Evolutionary conservation across 2,888 invertebrate genomes (phyloP), one percentile per base, ranked within the genome.

Genomic region (Axea sp.): DNA sequence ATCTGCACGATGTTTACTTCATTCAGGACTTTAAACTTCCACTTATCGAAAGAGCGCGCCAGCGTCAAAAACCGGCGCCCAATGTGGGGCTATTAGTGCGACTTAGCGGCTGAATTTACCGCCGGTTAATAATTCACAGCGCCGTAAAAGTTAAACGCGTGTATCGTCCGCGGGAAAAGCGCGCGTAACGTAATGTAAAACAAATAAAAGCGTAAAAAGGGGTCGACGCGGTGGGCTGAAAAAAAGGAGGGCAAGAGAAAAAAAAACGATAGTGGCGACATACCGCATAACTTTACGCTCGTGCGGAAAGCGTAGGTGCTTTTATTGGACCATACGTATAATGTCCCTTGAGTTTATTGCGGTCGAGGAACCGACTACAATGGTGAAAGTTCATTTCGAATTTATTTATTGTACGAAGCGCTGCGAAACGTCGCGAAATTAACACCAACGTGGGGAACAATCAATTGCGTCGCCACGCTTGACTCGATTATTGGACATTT

Each of bases 281-380:
- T 64, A 73, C 76, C 76, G 73, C 75, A 76, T 78, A 77, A 79
- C 75, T 77, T 77, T 75, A 76, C 77, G 69, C 77, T 73, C 74
- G 69, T 59, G 68, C 69, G 65, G 64, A 64, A 67, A 51, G 69
- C 74, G 77, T 77, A 74, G 76, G 72, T 73, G 77, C 75, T 78
- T 78, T 78, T 78, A 78, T 79, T 78, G 76, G 76, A 64, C 77
- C 57, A 71, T 64, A 59, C 57, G 67, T 71, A 57, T 73, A 55
- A 69, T 73, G 73, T 77, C 76, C 72, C 73, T 77, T 76, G 74
- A 76, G 74, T 76, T 77, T 75, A 76, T 75, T 76, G 75, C 75
- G 75, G 75, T 77, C 74, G 73, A 77, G 75, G 74, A 77, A 74
- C 55, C 68, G 55, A 43, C 73, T 73, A 75, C 74, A 68, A 47